These are phyloP conservation scores for Poicephalus meyeri DNA, from an alignment of 2,113 vertebrate species.

Conservation along the genomic window DNA sequence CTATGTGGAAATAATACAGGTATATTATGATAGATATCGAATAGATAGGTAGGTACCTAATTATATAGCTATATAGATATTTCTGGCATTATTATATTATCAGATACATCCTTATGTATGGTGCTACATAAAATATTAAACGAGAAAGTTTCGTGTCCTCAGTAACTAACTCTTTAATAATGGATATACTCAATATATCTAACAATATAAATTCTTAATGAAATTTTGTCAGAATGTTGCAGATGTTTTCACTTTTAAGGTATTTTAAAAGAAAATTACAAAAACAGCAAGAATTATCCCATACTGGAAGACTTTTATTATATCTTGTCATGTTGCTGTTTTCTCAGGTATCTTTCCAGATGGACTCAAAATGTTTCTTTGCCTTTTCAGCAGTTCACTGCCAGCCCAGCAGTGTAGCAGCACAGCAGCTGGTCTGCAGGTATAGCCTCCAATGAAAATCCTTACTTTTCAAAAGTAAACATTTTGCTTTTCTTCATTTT, in stretches of 20 bases:
- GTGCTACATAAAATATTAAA: background rate
- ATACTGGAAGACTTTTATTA: background rate
- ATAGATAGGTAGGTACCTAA: background rate
- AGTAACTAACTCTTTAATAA: background rate
- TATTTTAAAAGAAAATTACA: background rate
- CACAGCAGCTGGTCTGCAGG: background rate
- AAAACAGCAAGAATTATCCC: background rate
- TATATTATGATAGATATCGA: background rate
- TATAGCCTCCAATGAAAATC: background rate
- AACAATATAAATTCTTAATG: background rate
- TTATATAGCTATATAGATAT: background rate
- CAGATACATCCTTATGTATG: background rate
- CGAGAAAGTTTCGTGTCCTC: background rate
- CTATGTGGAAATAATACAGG: background rate
- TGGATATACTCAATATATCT: background rate
- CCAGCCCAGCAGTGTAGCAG: background rate
- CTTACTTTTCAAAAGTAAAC: background rate
- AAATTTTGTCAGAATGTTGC: background rate
- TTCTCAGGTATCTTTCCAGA: background rate
- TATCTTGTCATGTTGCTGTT: background rate
- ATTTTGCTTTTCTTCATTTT: background rate
- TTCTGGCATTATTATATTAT: background rate
- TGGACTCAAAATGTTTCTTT: background rate
- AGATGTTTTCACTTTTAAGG: background rate
- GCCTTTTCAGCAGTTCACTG: background rate